These are phyloP conservation scores for Chrysogorgia sp. DNA, from an alignment of 92 coral and sea anemone species.

Conservation along the genomic window DNA sequence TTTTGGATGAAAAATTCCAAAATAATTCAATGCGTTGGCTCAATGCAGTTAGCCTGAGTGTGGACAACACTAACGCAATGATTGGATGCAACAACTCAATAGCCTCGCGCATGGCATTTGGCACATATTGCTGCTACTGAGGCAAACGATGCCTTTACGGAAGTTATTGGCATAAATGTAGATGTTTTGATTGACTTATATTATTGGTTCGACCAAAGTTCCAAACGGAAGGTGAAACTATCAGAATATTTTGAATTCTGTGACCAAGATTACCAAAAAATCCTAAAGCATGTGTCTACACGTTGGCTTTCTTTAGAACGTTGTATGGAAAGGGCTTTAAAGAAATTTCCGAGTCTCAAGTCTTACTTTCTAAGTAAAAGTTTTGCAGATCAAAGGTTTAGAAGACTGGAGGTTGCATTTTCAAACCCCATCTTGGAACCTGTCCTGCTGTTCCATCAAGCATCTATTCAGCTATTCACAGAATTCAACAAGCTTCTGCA, in stretches of 20 bases:
- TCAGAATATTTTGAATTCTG: slow-evolving; percentile 49
- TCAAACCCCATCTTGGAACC: slow-evolving; percentile 43
- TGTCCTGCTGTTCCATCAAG: slow-evolving; percentile 49
- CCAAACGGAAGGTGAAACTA: slow-evolving; percentile 46
- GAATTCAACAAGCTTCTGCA: slow-evolving; percentile 54
- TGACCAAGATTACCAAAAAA: slow-evolving; percentile 45
- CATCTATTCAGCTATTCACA: slow-evolving; percentile 58
- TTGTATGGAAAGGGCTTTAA: slow-evolving; percentile 56
- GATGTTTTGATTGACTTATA: slow-evolving; percentile 50
- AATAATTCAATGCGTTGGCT: slow-evolving; percentile 43
- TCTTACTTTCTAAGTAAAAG: slow-evolving; percentile 44
- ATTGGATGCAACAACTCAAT: slow-evolving; percentile 46
- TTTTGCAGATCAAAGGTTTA: slow-evolving; percentile 47
- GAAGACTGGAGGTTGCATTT: slow-evolving; percentile 50
- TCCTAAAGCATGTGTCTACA: slow-evolving; percentile 52
- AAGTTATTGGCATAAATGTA: slow-evolving; percentile 31
- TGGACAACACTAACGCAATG: slow-evolving; percentile 57
- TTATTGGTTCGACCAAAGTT: slow-evolving; percentile 53
- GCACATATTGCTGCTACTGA: slow-evolving; percentile 47
- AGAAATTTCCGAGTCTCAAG: slow-evolving; percentile 56
- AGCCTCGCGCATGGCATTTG: slow-evolving; percentile 39
- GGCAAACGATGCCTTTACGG: slow-evolving; percentile 44
- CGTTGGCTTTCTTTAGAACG: too few species aligned
- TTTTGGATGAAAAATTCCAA: slow-evolving; percentile 43
- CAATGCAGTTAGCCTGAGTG: slow-evolving; percentile 43